Evolutionary conservation across 2,797 vertebrate genomes (phyloP), one percentile per base, ranked within the genome.

Genomic region (Phyllotis vaccarum): DNA sequence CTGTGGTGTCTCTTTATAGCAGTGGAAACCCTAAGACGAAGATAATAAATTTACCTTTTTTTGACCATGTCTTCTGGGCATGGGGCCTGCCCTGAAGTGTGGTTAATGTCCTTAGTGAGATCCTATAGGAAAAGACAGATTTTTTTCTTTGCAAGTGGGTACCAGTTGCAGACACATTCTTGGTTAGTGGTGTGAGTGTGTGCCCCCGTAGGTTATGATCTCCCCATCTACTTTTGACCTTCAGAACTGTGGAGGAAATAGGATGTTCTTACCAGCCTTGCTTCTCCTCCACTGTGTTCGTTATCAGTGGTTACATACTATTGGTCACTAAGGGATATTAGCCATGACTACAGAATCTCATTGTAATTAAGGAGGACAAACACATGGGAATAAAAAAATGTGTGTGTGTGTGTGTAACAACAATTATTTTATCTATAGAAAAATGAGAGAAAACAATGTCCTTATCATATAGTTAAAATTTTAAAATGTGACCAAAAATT

Each of bases 151-250:
- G 82, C 46, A 34, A 10, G 14, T 68, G 62, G 62, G 21, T 52
- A n/a, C 21, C 43, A 24, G 11, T 66, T 66, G 62, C 12, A 68
- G 21, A 68, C 31, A n/a, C 21, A 31, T 16, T 86, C 62, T 68
- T 86, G 31, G 31, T 68, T 68, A 52, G 37, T 52, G 31, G 13
- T 52, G 46, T 5, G 21, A 52, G 12, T 12, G 43, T 68, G 12
- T 37, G 62, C 37, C 7, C 43, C 24, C 43, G 49, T 13, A 49
- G 14, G 14, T 27, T 40, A 29, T 72, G 14, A n/a, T 29, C 34
- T 21, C 11, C 17, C 37, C 24, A 0, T 54, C 1, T 17, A 34
- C 54, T 0, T 52, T 3, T 13, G 54, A 7, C 3, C 0, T 31
- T 11, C 49, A 19, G 62, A n/a, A 24, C 27, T 31, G 3, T 14